Conservation (phyloP, 2,797 vertebrate genomes). For the Lophotriccus pileatus region DNA sequence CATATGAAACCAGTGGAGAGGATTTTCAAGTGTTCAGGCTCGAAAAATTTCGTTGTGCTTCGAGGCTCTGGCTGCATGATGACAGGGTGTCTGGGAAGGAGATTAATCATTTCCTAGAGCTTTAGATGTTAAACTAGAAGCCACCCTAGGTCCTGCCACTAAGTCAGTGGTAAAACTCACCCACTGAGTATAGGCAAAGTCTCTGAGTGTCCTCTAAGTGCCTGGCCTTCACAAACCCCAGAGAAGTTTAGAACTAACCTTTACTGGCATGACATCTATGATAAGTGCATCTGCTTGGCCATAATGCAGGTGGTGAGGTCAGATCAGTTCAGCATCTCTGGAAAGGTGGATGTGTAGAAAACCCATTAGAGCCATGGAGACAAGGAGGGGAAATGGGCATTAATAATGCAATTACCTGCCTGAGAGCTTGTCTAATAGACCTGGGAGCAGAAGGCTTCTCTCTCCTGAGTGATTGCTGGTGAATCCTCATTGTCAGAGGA, state of each 20-base stretch:
- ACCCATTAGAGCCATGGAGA: neutral
- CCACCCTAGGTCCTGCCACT: neutral
- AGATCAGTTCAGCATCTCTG: neutral
- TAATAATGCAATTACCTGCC: slow-evolving; percentile 5
- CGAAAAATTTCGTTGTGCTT: neutral
- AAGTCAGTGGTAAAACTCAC: neutral
- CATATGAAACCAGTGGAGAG: neutral
- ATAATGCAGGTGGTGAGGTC: neutral
- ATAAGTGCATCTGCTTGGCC: neutral
- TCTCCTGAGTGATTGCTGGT: neutral
- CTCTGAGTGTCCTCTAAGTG: neutral
- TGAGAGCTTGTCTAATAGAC: neutral
- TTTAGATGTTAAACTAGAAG: neutral
- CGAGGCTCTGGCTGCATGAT: neutral
- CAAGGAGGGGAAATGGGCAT: neutral
- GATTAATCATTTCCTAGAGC: neutral
- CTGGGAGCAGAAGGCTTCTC: neutral
- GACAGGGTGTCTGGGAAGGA: neutral
- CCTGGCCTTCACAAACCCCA: neutral
- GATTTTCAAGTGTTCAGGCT: neutral
- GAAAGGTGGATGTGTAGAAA: neutral
- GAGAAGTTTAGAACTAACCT: neutral
- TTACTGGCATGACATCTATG: neutral
- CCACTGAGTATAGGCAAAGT: neutral
- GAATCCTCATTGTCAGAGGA: neutral